Conservation (phyloP, 64 coral and sea anemone species). For the Montipora cactus region DNA sequence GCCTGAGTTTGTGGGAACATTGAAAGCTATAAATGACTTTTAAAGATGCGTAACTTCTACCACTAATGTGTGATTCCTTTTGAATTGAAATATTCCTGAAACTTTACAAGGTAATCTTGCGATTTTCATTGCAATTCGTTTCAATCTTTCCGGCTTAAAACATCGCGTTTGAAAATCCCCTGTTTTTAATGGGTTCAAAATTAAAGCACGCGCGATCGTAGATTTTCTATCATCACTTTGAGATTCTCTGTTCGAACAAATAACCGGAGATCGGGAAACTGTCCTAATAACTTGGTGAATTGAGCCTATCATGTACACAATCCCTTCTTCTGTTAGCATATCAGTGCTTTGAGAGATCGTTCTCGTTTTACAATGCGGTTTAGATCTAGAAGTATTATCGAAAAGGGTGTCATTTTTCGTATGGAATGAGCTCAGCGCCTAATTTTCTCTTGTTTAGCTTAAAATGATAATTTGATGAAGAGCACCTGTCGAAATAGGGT, state of each 20-base stretch:
- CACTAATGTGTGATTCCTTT: constrained; percentile 44
- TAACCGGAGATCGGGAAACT: constrained; percentile 55
- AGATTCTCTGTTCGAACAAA: constrained; percentile 32
- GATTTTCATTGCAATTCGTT: neutral
- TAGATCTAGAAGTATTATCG: constrained; percentile 6
- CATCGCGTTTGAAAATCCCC: neutral
- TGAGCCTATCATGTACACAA: constrained; percentile 74
- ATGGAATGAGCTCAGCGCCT: neutral
- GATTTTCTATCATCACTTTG: constrained; percentile 75
- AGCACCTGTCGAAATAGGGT: constrained; percentile 74
- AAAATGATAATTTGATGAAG: constrained; percentile 63
- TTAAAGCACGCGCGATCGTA: neutral
- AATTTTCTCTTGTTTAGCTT: constrained; percentile 12
- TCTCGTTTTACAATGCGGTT: constrained; percentile 14
- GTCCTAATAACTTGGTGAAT: constrained; percentile 55
- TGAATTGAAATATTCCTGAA: neutral
- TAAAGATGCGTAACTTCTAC: constrained; percentile 36
- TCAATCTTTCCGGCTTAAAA: constrained; percentile 7
- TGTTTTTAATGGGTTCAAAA: neutral
- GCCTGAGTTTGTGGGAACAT: constrained; percentile 19
- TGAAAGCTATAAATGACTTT: constrained; percentile 61
- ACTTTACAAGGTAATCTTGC: neutral
- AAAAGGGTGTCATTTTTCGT: neutral
- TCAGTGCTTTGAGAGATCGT: neutral
- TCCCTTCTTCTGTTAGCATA: constrained; percentile 46